Base-by-base conservation (phyloP, 2,113 vertebrate genomes). In the Grammomys dolichurus region DNA sequence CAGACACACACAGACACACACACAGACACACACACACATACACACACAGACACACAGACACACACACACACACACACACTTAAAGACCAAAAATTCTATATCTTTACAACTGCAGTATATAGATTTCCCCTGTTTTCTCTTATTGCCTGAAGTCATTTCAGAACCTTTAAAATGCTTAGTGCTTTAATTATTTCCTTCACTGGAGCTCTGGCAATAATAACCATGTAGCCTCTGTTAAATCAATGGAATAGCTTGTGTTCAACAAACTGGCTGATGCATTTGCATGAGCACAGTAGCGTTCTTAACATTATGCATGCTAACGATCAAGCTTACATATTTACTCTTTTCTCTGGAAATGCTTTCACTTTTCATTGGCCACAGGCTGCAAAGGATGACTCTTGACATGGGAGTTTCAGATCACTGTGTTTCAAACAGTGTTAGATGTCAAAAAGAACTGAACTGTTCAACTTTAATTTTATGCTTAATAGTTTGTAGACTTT, bases 211-310 rank as follows among this genome's bases (percentile, higher is more conserved):
- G 94, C 93, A 96, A 97, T 90, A 97, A 97, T 87, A 96, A 96
- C 93, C 86, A 96, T 96, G 96, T 95, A 96, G 76, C 63, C 96
- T 95, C 72, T 98, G 73, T 91, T 97, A 93, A 97, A 98, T 98
- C 97, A 96, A 97, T 96, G 95, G 96, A 97, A 94, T 94, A 97
- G 94, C 95, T 58, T 92, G n/a, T 73, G 92, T 97, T 98, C 89
- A 96, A 96, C 97, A 98, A 97, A 98, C 85, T 97, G 85, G 77
- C 58, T 95, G 95, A 96, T 69, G 76, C 58, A 90, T 89, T 93
- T 96, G 43, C 17, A 70, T 60, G 70, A 88, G 58, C 48, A 51
- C 12, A 95, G 96, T 80, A 95, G 90, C 19, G 43, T 90, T 95
- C 77, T 70, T 91, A 87, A 87, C 19, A 89, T 91, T 36, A 67